Evolutionary conservation across 2,113 vertebrate species (phyloP).

Genomic region (Tupaia chinensis): DNA sequence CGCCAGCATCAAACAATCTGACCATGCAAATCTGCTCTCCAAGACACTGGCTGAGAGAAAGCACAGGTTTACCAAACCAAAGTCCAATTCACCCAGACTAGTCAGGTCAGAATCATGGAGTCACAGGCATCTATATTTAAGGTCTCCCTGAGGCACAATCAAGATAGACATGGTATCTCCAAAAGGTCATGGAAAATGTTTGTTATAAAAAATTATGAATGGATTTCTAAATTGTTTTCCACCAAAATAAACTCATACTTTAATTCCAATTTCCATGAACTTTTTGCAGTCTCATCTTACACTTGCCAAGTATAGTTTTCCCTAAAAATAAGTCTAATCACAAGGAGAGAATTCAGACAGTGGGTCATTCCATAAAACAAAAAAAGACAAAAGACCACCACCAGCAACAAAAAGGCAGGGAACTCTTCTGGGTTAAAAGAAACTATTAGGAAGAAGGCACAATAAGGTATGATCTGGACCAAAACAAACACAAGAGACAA

Average conservation of each 20-base stretch:
- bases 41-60: not conserved
- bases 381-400: not conserved
- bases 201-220: no score
- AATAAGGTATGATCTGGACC: not conserved
- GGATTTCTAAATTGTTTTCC: no score
- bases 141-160: not conserved
- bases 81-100: not conserved
- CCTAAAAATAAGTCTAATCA: not conserved
- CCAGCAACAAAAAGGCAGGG: not conserved
- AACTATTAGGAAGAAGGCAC: not conserved
- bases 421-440: constrained; percentile 24
- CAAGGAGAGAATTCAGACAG: not conserved
- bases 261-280: no score
- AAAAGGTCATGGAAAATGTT: no score
- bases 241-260: no score
- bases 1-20: not conserved
- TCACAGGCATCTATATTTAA: not conserved
- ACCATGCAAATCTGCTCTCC: not conserved
- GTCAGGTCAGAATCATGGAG: not conserved
- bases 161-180: not conserved
- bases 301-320: not conserved
- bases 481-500: not conserved
- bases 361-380: not conserved
- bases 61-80: not conserved
- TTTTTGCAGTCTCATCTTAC: no score